Evolutionary conservation across 2,888 invertebrate species (phyloP).

Genomic region (Brachyptera putata): DNA sequence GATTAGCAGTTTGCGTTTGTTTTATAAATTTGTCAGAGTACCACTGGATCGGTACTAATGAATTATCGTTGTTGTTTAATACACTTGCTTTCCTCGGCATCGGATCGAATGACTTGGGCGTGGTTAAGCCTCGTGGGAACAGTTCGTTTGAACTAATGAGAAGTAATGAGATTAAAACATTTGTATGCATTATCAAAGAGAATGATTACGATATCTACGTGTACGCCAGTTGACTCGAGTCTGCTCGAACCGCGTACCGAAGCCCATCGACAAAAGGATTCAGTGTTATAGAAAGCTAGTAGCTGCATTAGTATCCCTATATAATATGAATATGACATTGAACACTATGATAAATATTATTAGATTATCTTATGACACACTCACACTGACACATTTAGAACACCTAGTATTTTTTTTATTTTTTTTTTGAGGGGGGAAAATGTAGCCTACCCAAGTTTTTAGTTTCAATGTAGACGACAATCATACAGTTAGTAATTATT

Average conservation of each 20-base stretch:
- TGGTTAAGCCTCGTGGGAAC: too few relatives aligned
- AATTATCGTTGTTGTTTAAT: too few relatives aligned
- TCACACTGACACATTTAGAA: slow-evolving; percentile 27
- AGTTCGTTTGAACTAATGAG: too few relatives aligned
- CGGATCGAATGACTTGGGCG: too few relatives aligned
- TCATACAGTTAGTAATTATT: slow-evolving; percentile 2
- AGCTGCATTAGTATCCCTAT: slow-evolving; percentile 23
- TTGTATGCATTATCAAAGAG: too few relatives aligned
- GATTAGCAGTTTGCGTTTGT: too few relatives aligned
- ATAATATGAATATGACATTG: slow-evolving; percentile 4
- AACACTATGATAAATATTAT: slow-evolving; percentile 19
- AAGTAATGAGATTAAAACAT: too few relatives aligned
- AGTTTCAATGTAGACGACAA: background rate
- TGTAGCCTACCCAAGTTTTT: slow-evolving; percentile 11
- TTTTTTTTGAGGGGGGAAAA: slow-evolving; percentile 17
- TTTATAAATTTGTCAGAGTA: too few relatives aligned
- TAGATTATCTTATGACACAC: slow-evolving; percentile 14
- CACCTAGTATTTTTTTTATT: slow-evolving; percentile 20
- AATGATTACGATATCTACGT: too few relatives aligned
- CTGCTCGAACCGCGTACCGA: background rate
- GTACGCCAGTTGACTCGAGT: background rate
- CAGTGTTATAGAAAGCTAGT: slow-evolving; percentile 20
- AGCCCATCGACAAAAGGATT: slow-evolving; percentile 8
- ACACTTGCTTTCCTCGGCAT: too few relatives aligned
- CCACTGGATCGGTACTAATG: too few relatives aligned